Percentiles rank a stretch among this genome's conserved stretches.
phyloP scores from a whole-genome alignment of 2,888 invertebrate species.

The Conistra vaccinii region DNA sequence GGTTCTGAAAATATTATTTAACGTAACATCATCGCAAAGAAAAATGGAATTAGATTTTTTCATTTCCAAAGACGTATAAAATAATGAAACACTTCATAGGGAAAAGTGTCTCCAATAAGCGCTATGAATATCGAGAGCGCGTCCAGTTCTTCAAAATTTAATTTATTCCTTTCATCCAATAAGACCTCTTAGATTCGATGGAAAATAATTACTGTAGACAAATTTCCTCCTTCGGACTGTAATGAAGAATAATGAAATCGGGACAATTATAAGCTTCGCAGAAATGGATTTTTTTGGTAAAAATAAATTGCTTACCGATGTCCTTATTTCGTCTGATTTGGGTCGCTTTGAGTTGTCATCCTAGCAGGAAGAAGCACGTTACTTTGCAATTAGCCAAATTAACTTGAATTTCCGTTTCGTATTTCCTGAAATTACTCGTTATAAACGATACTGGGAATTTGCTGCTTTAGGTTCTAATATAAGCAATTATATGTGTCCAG shows the following conservation, averaged over 20 bases:
- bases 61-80: constrained; percentile 56
- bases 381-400: constrained; percentile 49
- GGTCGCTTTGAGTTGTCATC: constrained; percentile 52
- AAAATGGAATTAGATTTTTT: constrained; percentile 60
- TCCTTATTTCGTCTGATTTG: constrained; percentile 59
- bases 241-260: constrained; percentile 64
- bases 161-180: constrained; percentile 75
- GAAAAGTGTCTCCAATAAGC: constrained; percentile 71
- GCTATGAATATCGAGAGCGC: constrained; percentile 72
- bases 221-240: constrained; percentile 47
- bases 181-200: constrained; percentile 69
- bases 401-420: constrained; percentile 21
- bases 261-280: constrained; percentile 49
- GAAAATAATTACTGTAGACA: constrained; percentile 66
- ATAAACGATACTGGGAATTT: not conserved
- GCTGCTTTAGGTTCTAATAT: not conserved
- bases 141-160: constrained; percentile 73
- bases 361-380: constrained; percentile 30
- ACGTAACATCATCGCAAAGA: not conserved
- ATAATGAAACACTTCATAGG: constrained; percentile 72
- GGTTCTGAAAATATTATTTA: constrained; percentile 23
- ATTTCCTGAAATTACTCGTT: constrained; percentile 9
- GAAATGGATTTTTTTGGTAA: constrained; percentile 45
- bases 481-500: not conserved
- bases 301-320: constrained; percentile 57